Evolutionary conservation across 1,140 invertebrate species (phyloP), one percentile per base, ranked within the genome.

Genomic region (Tetraneura akinire): DNA sequence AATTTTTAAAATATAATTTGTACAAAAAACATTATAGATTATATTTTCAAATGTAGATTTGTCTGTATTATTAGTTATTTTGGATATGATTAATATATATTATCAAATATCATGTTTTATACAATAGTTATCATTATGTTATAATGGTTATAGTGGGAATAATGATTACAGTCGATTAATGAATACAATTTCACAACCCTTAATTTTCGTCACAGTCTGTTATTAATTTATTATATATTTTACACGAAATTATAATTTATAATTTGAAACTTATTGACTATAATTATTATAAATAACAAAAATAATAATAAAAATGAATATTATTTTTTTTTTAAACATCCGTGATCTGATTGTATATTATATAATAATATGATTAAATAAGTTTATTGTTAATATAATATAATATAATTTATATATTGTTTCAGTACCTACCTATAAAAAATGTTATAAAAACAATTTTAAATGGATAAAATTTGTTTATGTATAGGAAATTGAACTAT

Each of bases 131-230:
- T 4, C 3, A 8, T 37, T 3, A 8, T 71, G 8, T 37, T 71
- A 37, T 4, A 37, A 8, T 37, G 32, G 32, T 71, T 45, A 16
- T 68, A 53, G 26, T 73, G 23, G 18, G 10, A 51, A 21, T n/a
- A 11, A 21, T 21, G 3, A 3, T 53, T 62, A 62, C 29, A 73
- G 47, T 45, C 53, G 37, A 45, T 47, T 78, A 26, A 29, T 78
- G 42, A 78, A 62, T 78, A 78, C 55, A 78, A 60, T 60, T 78
- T 78, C 74, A 78, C 74, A 78, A 78, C 74, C 74, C 74, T 78
- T 78, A 78, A 57, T 78, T 78, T 78, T 62, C 74, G 53, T 78
- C 74, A 57, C 71, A 78, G 74, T 78, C 74, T 78, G 74, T 78
- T 29, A 78, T 32, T 78, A 37, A 60, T 26, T 78, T 42, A 57